phyloP scores from a whole-genome alignment of 2,113 vertebrate species.

The Hippocampus zosterae region DNA sequence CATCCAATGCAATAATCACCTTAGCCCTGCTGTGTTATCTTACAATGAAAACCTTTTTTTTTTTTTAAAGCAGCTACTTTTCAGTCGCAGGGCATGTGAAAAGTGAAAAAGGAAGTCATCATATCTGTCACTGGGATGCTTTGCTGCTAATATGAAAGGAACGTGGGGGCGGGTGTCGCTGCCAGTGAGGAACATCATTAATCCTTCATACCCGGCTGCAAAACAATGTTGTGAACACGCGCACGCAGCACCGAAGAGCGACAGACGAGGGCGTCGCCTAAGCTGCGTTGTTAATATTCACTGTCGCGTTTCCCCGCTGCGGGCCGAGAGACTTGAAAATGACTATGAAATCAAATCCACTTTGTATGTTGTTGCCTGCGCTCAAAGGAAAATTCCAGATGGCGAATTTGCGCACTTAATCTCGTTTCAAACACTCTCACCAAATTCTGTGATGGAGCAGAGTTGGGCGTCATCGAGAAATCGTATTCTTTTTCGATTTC shows the following conservation, averaged over 20 bases:
- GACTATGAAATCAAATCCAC: conserved; percentile 50
- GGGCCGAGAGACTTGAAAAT: conserved; percentile 41
- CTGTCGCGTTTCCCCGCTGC: conserved; percentile 24
- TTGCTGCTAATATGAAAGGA: conserved; percentile 40
- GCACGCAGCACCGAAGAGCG: conserved; percentile 21
- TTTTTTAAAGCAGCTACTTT: conserved; percentile 32
- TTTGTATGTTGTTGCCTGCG: conserved; percentile 43
- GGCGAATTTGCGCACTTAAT: conserved; percentile 28
- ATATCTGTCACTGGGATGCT: conserved; percentile 44
- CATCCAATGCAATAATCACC: background rate
- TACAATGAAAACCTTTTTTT: conserved; percentile 23
- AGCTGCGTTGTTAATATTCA: conserved; percentile 43
- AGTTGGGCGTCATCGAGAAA: background rate
- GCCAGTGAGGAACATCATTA: conserved; percentile 38
- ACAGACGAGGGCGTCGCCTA: conserved; percentile 9
- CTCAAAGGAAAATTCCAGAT: conserved; percentile 28
- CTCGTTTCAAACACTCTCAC: conserved; percentile 47
- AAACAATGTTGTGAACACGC: conserved; percentile 10
- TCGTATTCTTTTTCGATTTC: background rate
- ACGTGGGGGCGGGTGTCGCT: conserved; percentile 39
- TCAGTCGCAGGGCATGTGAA: conserved; percentile 39
- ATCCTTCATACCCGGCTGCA: conserved; percentile 29
- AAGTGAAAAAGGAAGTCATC: conserved; percentile 39
- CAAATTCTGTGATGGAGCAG: background rate
- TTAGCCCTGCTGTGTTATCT: conserved; percentile 26